Conservation (phyloP, 2,888 invertebrate species). For the Oscheius sp. region DNA sequence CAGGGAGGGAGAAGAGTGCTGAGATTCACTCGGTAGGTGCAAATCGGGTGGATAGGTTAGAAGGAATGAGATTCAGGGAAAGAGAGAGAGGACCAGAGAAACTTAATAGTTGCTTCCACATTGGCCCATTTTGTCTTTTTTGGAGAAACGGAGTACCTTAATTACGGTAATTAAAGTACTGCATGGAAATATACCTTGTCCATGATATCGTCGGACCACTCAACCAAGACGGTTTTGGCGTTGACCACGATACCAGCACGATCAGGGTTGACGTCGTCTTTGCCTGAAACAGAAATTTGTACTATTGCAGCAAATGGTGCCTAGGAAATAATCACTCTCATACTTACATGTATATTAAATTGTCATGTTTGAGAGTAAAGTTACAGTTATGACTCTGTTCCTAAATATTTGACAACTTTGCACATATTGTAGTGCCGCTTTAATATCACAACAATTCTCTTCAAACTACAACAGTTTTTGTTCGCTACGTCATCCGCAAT, state of each 20-base stretch:
- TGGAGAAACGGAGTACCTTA: slow-evolving; percentile 59
- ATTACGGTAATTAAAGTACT: slow-evolving; percentile 3
- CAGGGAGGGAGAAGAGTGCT: slow-evolving; percentile 15
- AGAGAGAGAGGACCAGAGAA: slow-evolving; percentile 6
- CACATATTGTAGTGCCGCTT: no score
- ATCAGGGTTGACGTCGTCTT: slow-evolving; percentile 56
- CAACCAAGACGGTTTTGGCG: slow-evolving; percentile 64
- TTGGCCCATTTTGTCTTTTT: slow-evolving; percentile 56
- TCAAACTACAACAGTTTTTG: no score
- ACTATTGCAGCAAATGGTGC: not conserved
- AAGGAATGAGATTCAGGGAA: slow-evolving; percentile 25
- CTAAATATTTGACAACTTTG: no score
- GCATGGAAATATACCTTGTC: slow-evolving; percentile 51
- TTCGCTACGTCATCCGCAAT: no score
- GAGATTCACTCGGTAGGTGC: slow-evolving; percentile 29
- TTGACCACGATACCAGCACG: slow-evolving; percentile 61
- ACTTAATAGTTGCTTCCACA: slow-evolving; percentile 36
- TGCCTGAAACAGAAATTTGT: slow-evolving; percentile 48
- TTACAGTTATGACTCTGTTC: no score
- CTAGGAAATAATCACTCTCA: no score
- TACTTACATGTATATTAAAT: no score
- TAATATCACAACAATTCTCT: no score
- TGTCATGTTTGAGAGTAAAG: no score
- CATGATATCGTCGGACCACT: slow-evolving; percentile 66
- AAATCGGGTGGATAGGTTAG: not conserved